Evolutionary conservation across 2,888 invertebrate genomes (phyloP).

Genomic region (Caenorhabditis panamensis): DNA sequence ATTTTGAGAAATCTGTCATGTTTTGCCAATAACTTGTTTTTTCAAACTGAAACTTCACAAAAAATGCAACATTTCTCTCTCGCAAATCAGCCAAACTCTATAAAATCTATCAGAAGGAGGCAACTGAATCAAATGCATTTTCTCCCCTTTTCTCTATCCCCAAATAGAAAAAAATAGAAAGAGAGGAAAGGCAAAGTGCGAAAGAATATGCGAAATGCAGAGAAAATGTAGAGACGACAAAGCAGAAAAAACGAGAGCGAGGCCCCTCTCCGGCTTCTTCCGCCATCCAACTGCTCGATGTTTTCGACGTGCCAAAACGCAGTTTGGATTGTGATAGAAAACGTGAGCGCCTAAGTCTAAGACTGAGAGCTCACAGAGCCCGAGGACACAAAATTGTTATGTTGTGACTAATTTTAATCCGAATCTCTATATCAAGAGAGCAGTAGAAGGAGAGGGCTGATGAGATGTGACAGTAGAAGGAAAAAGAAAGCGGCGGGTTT

Average conservation of each 20-base stretch:
- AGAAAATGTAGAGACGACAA: conserved; percentile 28
- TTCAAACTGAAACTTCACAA: not conserved
- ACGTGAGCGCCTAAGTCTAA: conserved; percentile 19
- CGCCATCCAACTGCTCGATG: conserved; percentile 51
- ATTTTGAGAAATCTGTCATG: not conserved
- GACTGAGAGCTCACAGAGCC: conserved; percentile 27
- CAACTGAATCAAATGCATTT: conserved; percentile 6
- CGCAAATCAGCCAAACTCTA: not conserved
- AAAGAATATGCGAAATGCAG: conserved; percentile 46
- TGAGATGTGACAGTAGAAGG: not conserved
- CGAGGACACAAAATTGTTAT: not conserved
- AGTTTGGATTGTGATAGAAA: conserved; percentile 42
- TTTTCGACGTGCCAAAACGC: conserved; percentile 63
- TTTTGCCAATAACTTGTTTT: not conserved
- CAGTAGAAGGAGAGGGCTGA: too few relatives aligned
- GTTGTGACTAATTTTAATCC: conserved; percentile 22
- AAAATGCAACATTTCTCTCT: not conserved
- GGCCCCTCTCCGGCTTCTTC: conserved; percentile 31
- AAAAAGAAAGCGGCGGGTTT: not conserved
- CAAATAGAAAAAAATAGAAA: conserved; percentile 15
- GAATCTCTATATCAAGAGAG: too few relatives aligned
- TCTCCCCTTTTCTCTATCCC: conserved; percentile 6
- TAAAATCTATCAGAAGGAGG: not conserved
- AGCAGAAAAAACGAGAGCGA: conserved; percentile 48
- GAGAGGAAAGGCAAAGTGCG: conserved; percentile 36